Evolutionary conservation across 1,140 invertebrate genomes (phyloP), one percentile per base, ranked within the genome.

Genomic region (Trachymyrmex septentrionalis): DNA sequence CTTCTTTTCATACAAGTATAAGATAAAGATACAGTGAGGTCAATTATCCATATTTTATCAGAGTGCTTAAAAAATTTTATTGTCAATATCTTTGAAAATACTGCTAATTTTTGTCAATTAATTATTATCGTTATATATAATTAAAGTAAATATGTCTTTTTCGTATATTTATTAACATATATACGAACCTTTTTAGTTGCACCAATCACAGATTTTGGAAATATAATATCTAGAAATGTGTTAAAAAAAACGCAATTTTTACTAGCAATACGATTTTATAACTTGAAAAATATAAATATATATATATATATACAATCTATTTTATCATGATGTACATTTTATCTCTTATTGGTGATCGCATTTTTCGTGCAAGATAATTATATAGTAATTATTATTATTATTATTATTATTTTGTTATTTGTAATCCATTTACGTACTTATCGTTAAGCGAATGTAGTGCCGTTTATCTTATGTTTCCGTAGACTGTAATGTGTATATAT

Each of bases 391-490:
- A 90, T 90, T 67, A 81, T 89, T 89, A 76, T 86, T 38, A 63
- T 57, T 67, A 34, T 86, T 55, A 86, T 86, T 72, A 86, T 44
- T 72, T 24, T 38, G 50, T 53, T 71, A 86, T 72, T 86, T 88
- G 69, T 86, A 86, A 61, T 78, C 86, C 76, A 87, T 89, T 89
- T 87, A 81, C 61, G 81, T 87, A 78, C 80, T 91, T 89, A 89
- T 86, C 48, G 66, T 86, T 91, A 91, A 86, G 88, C 69, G 69
- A 85, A 76, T 73, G 80, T 67, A 91, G 82, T 91, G 88, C 86
- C 90, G 90, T 91, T 92, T 91, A 91, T 92, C 92, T 92, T 91
- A 90, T 91, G 90, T 67, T 88, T 91, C 88, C 72, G 50, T 86
- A 91, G 84, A 88, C 71, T 90, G 76, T 89, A 90, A 91, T 81